Evolutionary conservation across 2,888 invertebrate species (phyloP).

Genomic region (Pasiphila rectangulata): DNA sequence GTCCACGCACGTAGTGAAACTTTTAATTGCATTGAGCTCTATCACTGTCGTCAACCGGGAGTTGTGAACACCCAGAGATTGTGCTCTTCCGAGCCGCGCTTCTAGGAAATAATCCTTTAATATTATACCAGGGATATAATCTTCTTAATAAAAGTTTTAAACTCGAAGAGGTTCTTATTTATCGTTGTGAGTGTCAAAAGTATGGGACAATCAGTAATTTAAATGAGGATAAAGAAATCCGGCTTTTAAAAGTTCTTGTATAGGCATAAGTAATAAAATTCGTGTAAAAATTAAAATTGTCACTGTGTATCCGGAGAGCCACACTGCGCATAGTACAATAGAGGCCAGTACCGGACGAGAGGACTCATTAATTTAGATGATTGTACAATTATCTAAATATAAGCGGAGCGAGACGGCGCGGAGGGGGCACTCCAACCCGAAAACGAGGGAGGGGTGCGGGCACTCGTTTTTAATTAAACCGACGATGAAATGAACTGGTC

Average conservation of each 20-base stretch:
- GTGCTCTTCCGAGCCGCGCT: conserved; percentile 41
- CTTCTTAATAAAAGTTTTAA: conserved; percentile 30
- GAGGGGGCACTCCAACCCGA: conserved; percentile 74
- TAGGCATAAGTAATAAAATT: conserved; percentile 48
- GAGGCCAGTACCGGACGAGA: conserved; percentile 76
- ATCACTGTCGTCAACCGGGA: conserved; percentile 74
- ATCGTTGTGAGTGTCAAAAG: conserved; percentile 6
- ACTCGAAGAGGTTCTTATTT: conserved; percentile 9
- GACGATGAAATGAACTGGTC: conserved; percentile 81
- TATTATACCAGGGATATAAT: no score
- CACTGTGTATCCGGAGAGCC: conserved; percentile 62
- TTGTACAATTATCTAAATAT: conserved; percentile 82
- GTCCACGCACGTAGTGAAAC: conserved; percentile 79
- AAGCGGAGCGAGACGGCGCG: conserved; percentile 76
- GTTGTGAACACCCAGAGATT: conserved; percentile 65
- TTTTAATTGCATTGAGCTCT: conserved; percentile 80
- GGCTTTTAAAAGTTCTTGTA: conserved; percentile 22
- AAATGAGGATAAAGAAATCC: conserved; percentile 15
- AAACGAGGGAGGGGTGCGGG: conserved; percentile 75
- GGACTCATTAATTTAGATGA: conserved; percentile 81
- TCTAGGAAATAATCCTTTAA: conserved; percentile 31
- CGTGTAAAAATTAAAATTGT: conserved; percentile 66
- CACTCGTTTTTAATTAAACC: conserved; percentile 82
- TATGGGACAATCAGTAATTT: conserved; percentile 10
- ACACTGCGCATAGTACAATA: conserved; percentile 69